Base-by-base conservation (phyloP, 1,140 invertebrate species). In the Halesus radiatus region DNA sequence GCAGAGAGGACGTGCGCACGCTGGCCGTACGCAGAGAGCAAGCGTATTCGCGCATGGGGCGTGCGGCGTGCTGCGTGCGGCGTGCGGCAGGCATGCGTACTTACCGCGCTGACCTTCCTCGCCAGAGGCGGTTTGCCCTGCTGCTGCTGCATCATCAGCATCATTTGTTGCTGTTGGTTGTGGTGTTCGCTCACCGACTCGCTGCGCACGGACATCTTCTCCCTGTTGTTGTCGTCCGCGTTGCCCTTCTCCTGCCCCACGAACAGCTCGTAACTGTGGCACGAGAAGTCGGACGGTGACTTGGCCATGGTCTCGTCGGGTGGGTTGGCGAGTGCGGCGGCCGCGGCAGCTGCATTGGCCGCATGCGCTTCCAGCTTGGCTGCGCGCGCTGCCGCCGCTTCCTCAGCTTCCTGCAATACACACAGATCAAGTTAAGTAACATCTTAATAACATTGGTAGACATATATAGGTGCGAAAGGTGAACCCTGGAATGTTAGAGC, bases 31-130 rank as follows among this genome's bases (percentile, higher is more conserved):
- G 37, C 37, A 13, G 37, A 45, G 37, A 45, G 29, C 16, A 26
- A 50, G 18, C 18, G 29, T 53, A n/a, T 32, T 50, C 37, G 70
- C n/a, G 16, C 18, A 20, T 22, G 23, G 15, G 29, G 29, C 18
- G 70, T 52, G 10, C 20, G 3, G 26, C 29, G n/a, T 45, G 37
- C 37, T 18, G 26, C 56, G 45, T 76, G 80, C 77, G 37, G 85
- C 85, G 85, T 83, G 85, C 85, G 85, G 84, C 80, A 83, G 76
- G 82, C 82, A 83, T 83, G 81, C 80, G 88, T 91, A 95, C 94
- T 95, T 93, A 95, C 94, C 92, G 94, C 94, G 91, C 95, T 96
- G 91, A 97, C 96, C 95, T 97, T 97, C 90, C 96, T 93, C 85
- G 94, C 92, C 91, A 86, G 84, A 85, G 84, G 85, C 66, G 90